phyloP scores from a whole-genome alignment of 2,797 vertebrate genomes.

The Oophaga sylvatica region DNA sequence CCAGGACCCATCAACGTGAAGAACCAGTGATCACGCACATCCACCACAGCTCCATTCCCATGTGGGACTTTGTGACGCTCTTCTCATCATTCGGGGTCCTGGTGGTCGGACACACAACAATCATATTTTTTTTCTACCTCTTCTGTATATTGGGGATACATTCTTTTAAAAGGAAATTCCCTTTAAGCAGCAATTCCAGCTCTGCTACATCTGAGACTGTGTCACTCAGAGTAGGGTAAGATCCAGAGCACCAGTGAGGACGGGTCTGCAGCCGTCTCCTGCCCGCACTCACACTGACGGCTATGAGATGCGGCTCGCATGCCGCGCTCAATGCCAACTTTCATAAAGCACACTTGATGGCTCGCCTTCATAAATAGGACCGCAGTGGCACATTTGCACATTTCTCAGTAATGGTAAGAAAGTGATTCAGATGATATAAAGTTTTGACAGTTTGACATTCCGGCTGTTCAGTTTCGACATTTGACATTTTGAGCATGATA shows the following conservation, averaged over 20 bases:
- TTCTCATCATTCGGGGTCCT: no score
- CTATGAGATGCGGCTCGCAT: slow-evolving; percentile 13
- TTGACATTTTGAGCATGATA: slow-evolving; percentile 58
- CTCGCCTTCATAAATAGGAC: slow-evolving; percentile 44
- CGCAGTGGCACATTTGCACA: slow-evolving; percentile 54
- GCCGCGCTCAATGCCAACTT: slow-evolving; percentile 44
- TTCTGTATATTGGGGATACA: not conserved
- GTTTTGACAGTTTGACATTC: slow-evolving; percentile 61
- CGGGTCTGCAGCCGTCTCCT: not conserved
- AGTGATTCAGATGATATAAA: slow-evolving; percentile 56
- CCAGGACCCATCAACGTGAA: no score
- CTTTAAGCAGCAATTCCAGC: not conserved
- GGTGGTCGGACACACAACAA: no score
- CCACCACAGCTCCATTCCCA: no score
- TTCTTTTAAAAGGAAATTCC: not conserved
- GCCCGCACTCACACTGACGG: not conserved
- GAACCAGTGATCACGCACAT: no score
- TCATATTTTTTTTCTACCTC: not conserved
- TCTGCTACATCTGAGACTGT: not conserved
- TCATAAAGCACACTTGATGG: slow-evolving; percentile 48
- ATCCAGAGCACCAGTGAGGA: no score
- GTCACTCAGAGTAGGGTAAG: not conserved
- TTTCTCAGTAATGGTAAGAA: slow-evolving; percentile 49
- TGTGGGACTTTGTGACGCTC: no score
- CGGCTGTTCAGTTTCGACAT: slow-evolving; percentile 56